Conservation (phyloP, 2,113 vertebrate genomes). For the Ceyx cyanopectus region DNA sequence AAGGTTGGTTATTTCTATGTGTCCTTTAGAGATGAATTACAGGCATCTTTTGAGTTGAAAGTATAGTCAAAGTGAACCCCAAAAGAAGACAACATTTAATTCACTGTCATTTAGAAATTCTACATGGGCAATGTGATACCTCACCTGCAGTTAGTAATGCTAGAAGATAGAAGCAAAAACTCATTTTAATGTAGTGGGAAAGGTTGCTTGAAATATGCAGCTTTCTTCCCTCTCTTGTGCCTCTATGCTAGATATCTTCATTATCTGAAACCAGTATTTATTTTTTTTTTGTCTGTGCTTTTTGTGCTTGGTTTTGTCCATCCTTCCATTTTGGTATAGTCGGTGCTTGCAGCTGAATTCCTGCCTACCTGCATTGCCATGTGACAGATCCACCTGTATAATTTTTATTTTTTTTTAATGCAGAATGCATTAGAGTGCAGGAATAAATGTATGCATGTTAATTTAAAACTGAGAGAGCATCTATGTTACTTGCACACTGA, state of each 20-base stretch:
- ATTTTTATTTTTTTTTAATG: background rate
- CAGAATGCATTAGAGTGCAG: background rate
- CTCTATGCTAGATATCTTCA: background rate
- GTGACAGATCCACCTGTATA: background rate
- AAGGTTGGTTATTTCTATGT: background rate
- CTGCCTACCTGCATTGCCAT: background rate
- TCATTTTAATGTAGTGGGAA: background rate
- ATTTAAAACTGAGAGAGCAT: background rate
- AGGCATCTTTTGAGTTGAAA: background rate
- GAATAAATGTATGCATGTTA: background rate
- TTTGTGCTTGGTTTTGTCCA: background rate
- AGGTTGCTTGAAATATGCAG: background rate
- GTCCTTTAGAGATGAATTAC: background rate
- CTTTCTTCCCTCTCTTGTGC: background rate
- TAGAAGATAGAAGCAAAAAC: background rate
- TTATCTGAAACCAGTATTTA: background rate
- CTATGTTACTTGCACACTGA: background rate
- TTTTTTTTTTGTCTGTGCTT: background rate
- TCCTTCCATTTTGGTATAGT: background rate
- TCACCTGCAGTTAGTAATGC: background rate
- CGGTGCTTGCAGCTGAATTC: slow-evolving; percentile 2
- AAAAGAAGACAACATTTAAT: background rate
- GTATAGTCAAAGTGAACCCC: background rate
- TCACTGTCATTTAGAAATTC: background rate
- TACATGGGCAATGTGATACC: background rate